A percentile compares a stretch with the other conserved stretches of the same genome.
phyloP scores from a whole-genome alignment of 53 echinoderm and acorn worm species.

The Antedon mediterranea region DNA sequence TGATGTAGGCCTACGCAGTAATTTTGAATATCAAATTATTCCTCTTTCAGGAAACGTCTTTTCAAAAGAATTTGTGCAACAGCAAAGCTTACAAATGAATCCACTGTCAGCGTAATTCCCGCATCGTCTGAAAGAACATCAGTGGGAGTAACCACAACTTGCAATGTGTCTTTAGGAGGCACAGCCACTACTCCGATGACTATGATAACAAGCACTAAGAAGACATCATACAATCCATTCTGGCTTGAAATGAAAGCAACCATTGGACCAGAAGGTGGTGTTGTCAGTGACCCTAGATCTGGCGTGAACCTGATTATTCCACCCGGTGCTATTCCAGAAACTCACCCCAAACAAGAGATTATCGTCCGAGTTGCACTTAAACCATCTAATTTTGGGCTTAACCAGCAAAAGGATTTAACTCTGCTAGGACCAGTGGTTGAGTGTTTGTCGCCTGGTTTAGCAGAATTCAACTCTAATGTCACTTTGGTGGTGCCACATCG shows the following conservation, averaged over 20 bases:
- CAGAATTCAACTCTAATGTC: constrained; percentile 18
- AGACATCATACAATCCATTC: constrained; percentile 12
- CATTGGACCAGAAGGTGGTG: constrained; percentile 32
- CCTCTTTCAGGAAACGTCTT: too few relatives aligned
- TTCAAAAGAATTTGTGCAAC: too few relatives aligned
- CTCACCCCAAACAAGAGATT: constrained; percentile 16
- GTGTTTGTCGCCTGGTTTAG: constrained; percentile 41
- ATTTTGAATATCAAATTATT: too few relatives aligned
- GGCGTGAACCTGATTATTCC: constrained; percentile 41
- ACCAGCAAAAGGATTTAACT: constrained; percentile 16
- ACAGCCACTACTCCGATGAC: neutral
- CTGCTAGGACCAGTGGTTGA: constrained; percentile 51
- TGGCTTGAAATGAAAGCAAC: constrained; percentile 37
- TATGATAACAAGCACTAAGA: neutral
- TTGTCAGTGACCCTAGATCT: constrained; percentile 30
- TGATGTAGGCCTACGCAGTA: too few relatives aligned
- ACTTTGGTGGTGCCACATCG: constrained; percentile 39
- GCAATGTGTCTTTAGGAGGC: neutral
- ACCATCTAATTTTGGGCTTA: constrained; percentile 9
- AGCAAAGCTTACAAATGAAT: too few relatives aligned
- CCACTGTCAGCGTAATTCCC: too few relatives aligned
- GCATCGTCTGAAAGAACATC: too few relatives aligned
- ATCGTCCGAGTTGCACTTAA: constrained; percentile 27
- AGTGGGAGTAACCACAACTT: too few relatives aligned
- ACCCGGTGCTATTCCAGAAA: constrained; percentile 45